Evolutionary conservation across 2,888 invertebrate genomes (phyloP).

Genomic region (Cosmia pyralina): DNA sequence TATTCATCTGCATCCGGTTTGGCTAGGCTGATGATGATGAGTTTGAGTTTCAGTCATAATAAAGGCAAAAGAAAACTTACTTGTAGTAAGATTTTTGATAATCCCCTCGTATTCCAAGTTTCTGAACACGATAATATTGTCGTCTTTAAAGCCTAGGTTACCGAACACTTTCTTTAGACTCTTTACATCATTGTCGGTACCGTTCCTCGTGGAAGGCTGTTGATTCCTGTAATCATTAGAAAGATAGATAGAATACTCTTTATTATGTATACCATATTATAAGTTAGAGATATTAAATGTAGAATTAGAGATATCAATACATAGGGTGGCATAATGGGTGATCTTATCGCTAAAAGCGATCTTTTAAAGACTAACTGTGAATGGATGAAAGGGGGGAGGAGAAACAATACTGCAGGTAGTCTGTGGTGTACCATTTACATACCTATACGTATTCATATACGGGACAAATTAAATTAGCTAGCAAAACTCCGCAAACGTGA

Average conservation of each 20-base stretch:
- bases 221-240: conserved; percentile 60
- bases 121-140: conserved; percentile 61
- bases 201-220: conserved; percentile 67
- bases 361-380: background rate
- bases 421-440: background rate
- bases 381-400: background rate
- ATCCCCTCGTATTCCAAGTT: conserved; percentile 72
- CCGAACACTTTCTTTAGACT: conserved; percentile 70
- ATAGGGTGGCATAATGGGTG: background rate
- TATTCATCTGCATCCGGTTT: too few relatives aligned
- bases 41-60: too few relatives aligned
- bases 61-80: conserved; percentile 29
- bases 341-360: background rate
- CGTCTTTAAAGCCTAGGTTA: conserved; percentile 70
- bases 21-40: too few relatives aligned
- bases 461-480: too few relatives aligned
- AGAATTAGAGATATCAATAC: too few relatives aligned
- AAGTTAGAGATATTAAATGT: background rate
- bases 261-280: background rate
- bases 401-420: background rate
- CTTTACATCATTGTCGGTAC: conserved; percentile 75
- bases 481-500: too few relatives aligned
- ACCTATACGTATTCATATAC: too few relatives aligned
- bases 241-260: background rate
- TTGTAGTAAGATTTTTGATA: conserved; percentile 65